Percentiles rank a stretch among this genome's conserved stretches.
phyloP scores from a whole-genome alignment of 2,797 vertebrate species.

The Natrix natrix region DNA sequence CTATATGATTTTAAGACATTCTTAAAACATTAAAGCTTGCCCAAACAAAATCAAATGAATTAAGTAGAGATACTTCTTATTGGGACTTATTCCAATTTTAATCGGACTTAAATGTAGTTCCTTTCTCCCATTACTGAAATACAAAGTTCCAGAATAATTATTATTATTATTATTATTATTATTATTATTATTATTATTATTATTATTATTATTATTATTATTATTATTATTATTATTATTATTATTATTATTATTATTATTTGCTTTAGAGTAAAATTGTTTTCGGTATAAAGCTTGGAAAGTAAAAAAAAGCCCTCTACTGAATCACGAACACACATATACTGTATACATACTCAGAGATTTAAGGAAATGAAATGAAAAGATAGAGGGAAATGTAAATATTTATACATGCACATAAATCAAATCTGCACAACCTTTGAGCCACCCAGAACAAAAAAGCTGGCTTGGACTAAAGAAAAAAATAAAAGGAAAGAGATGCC shows the following conservation, averaged over 20 bases:
- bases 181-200: too few species aligned
- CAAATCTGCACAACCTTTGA: not conserved
- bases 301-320: not conserved
- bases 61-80: not conserved
- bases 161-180: too few species aligned
- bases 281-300: not conserved
- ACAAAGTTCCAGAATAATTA: not conserved
- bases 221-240: too few species aligned
- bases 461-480: not conserved
- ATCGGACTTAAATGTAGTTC: not conserved
- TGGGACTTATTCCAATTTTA: not conserved
- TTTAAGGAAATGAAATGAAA: not conserved
- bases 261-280: not conserved
- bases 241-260: too few species aligned
- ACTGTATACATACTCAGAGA: not conserved
- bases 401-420: not conserved
- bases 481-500: not conserved
- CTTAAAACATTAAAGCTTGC: not conserved
- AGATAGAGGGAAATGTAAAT: slow-evolving; percentile 5
- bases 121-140: not conserved
- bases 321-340: not conserved
- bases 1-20: not conserved
- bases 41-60: not conserved
- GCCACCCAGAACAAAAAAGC: not conserved
- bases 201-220: too few species aligned